These are phyloP conservation scores for Grammomys surdaster DNA, from an alignment of 2,113 vertebrate species.

Conservation along the genomic window DNA sequence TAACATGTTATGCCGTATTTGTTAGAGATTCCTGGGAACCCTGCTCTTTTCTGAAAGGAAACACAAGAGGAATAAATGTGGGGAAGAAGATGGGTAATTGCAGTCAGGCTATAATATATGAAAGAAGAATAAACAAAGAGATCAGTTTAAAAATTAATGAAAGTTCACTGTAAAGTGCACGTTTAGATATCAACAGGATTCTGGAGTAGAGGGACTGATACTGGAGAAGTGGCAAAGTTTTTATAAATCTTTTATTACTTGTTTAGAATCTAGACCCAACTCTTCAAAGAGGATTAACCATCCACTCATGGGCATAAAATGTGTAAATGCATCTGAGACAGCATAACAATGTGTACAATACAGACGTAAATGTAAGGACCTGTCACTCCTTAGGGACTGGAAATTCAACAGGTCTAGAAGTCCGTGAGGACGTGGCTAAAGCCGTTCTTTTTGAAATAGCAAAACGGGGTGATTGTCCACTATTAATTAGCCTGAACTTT, in stretches of 20 bases:
- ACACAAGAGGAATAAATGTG: neutral
- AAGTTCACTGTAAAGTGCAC: neutral
- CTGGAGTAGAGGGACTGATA: neutral
- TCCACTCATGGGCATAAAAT: neutral
- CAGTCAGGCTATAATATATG: neutral
- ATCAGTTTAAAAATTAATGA: neutral
- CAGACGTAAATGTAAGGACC: neutral
- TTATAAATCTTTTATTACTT: neutral
- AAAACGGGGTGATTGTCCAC: neutral
- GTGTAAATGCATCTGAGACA: neutral
- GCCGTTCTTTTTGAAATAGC: neutral
- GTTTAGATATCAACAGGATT: neutral
- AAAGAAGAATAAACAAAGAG: neutral
- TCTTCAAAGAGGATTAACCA: neutral
- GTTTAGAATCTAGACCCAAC: neutral
- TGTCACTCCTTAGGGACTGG: neutral
- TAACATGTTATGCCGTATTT: neutral
- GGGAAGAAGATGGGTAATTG: neutral
- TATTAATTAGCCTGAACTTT: conserved; percentile 68
- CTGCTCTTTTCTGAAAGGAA: neutral
- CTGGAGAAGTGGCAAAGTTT: neutral
- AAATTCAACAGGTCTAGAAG: neutral
- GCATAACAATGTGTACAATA: neutral
- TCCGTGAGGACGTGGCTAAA: neutral
- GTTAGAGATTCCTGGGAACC: neutral